Evolutionary conservation across 1,140 invertebrate genomes (phyloP), one percentile per base, ranked within the genome.

Genomic region (Cydia splendana): DNA sequence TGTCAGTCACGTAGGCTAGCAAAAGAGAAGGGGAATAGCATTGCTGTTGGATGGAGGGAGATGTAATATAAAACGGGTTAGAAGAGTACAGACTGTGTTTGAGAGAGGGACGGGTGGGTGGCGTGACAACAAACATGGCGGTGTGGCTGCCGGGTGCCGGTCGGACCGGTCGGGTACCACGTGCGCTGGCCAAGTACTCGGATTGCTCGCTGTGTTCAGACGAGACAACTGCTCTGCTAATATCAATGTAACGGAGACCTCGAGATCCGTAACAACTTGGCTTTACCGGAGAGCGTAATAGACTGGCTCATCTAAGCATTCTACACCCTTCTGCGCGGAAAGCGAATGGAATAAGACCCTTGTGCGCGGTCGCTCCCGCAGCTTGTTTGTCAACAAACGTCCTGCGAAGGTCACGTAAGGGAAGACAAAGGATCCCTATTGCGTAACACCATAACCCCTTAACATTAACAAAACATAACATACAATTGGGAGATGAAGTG

Each of bases 111-210:
- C 28, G 65, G 82, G 75, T 74, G 75, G 79, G 82, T 93, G 88
- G 90, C 88, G 90, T 93, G 91, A 93, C 89, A 93, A 91, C 88
- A 92, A 93, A 93, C 65, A 93, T 93, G 91, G 91, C 91, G 87
- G 82, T 85, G n/a, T 42, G 65, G 87, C 89, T 89, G 88, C 89
- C 91, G 90, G 90, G 86, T 88, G 89, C 90, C 89, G 89, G 88
- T 87, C 84, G 85, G 85, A 88, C 90, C 86, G 88, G 89, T 90
- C 86, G 75, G 76, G 76, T 80, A 88, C 90, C 91, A 92, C 91
- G 91, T 93, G 91, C 87, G 85, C 86, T 85, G 79, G 7, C 20
- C n/a, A 53, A 53, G 51, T 24, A 24, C 24, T 24, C 20, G 15
- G 18, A 62, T 24, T 62, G 57, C 57, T 20, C 6, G 24, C 57